Percentiles rank a stretch among this genome's conserved stretches.
These are phyloP conservation scores for Turritopsis dohrnii DNA, from an alignment of 30 jellyfish, hydroid and myxozoan genomes.

Conservation along the genomic window DNA sequence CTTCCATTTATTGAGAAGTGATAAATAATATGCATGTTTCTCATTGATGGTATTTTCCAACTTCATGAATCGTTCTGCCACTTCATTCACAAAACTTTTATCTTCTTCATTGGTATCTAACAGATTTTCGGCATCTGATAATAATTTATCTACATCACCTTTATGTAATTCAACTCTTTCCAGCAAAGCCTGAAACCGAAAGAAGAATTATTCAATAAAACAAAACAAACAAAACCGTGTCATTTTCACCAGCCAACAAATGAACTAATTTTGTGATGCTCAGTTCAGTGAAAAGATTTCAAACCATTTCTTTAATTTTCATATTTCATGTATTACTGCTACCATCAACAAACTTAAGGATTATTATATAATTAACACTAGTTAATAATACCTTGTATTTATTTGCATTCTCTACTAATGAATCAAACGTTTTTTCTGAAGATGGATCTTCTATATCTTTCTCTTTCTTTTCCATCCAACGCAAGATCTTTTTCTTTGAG, in stretches of 20 bases:
- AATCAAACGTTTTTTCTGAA: background rate
- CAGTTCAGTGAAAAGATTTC: no score
- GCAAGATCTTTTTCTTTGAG: conserved; percentile 32
- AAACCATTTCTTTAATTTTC: no score
- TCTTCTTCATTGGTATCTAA: conserved; percentile 1
- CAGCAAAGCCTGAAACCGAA: conserved; percentile 9
- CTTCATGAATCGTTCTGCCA: conserved; percentile 49
- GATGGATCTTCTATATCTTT: background rate
- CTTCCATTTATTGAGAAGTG: conserved; percentile 54
- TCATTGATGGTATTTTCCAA: conserved; percentile 45
- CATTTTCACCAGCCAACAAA: background rate
- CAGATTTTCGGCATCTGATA: conserved; percentile 3
- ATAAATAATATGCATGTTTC: conserved; percentile 44
- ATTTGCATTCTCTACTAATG: background rate
- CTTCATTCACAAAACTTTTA: conserved; percentile 40
- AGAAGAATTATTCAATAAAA: background rate
- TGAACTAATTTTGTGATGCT: background rate
- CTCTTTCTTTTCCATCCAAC: conserved; percentile 18
- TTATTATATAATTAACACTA: no score
- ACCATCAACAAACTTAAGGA: no score
- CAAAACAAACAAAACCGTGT: background rate
- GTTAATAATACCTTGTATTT: background rate
- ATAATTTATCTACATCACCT: conserved; percentile 3
- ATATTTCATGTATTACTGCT: no score
- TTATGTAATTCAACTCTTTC: conserved; percentile 8